Percentiles rank a stretch among this genome's conserved stretches.
phyloP scores from a whole-genome alignment of 2,888 invertebrate genomes.

The Galerucella nymphaeae region DNA sequence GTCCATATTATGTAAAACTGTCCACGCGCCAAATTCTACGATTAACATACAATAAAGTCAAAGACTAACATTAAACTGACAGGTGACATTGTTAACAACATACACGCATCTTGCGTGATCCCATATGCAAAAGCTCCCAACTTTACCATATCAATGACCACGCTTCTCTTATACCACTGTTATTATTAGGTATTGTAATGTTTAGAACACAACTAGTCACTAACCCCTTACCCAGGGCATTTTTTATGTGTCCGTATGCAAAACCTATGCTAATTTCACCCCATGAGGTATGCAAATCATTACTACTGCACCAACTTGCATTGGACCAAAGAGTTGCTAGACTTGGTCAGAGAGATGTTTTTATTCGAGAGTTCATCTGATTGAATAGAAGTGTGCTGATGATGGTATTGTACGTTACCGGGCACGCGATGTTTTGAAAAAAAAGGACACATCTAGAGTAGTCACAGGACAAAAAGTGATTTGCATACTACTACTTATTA shows the following conservation, averaged over 20 bases:
- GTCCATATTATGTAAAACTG: constrained; percentile 21
- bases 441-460: constrained; percentile 35
- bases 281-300: constrained; percentile 45
- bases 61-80: constrained; percentile 31
- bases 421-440: constrained; percentile 37
- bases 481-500: constrained; percentile 36
- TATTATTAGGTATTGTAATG: constrained; percentile 45
- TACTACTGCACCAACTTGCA: constrained; percentile 22
- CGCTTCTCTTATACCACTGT: constrained; percentile 39
- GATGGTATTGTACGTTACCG: constrained; percentile 29
- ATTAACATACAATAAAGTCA: constrained; percentile 23
- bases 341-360: not conserved
- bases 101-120: constrained; percentile 9
- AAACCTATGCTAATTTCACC: constrained; percentile 49
- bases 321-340: constrained; percentile 29
- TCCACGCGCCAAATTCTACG: constrained; percentile 25
- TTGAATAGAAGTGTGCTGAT: constrained; percentile 33
- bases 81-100: constrained; percentile 33
- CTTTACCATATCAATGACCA: constrained; percentile 48
- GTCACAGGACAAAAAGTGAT: constrained; percentile 36
- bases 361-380: constrained; percentile 13
- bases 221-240: constrained; percentile 45
- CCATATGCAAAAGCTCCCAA: constrained; percentile 40
- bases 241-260: constrained; percentile 47
- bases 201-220: constrained; percentile 39